Evolutionary conservation across 1,140 invertebrate genomes (phyloP), one percentile per base, ranked within the genome.

Genomic region (Neoseiulus cucumeris): DNA sequence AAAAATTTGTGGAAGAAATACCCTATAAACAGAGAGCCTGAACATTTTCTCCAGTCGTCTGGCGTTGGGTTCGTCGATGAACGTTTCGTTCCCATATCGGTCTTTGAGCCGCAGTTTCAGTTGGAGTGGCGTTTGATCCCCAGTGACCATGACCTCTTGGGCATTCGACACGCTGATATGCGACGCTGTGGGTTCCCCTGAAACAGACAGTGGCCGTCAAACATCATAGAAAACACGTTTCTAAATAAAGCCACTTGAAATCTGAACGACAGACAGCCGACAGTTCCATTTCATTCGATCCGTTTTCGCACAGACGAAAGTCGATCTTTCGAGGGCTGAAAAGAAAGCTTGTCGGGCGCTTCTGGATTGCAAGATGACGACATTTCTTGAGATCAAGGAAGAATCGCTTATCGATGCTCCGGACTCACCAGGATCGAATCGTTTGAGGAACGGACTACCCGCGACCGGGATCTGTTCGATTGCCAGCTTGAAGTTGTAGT

Each of bases 391-490:
- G 33, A 9, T 39, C 9, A 9, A 6, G 4, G 33, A 39, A 39
- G 9, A 39, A 39, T 39, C n/a, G 33, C 33, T 39, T 9, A 4
- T 39, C 33, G 33, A 39, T 6, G 9, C 33, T 39, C 33, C 9
- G 4, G 9, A 39, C 33, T 18, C 9, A 59, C 51, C 51, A 25
- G 51, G 51, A 59, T 59, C 51, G 33, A 59, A 59, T 59, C 51
- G 51, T 25, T 59, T 59, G 22, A 59, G 51, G 33, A 59, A 59
- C 17, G 51, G 51, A 33, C 51, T 59, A 29, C 51, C 51, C 33
- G 51, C 51, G 14, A 59, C 33, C 14, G 51, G 51, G 14, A 59
- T 20, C 17, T 59, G 51, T 25, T 59, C 51, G 17, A 59, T 25
- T 20, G 51, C 51, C 22, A 59, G 5, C 17, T 20, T 25, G 22